phyloP scores from a whole-genome alignment of 53 echinoderm and acorn worm species.

The Mesocentrotus franciscanus region DNA sequence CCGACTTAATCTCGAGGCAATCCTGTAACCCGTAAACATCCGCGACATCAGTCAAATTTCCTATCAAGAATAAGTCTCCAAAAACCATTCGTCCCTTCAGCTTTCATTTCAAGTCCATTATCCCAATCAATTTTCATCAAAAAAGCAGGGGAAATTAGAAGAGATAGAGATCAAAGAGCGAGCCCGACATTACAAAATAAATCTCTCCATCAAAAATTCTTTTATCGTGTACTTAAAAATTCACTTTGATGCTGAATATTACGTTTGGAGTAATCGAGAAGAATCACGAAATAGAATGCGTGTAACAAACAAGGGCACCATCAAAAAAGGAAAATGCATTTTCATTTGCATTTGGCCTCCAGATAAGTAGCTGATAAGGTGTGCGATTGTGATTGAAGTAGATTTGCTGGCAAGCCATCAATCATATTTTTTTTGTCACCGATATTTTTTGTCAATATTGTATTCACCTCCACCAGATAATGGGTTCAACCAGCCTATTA shows the following conservation, averaged over 20 bases:
- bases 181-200: conserved; percentile 31
- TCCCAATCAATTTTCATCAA: conserved; percentile 43
- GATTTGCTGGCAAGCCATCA: conserved; percentile 37
- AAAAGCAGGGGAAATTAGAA: background rate
- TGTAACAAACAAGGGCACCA: background rate
- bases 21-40: background rate
- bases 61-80: background rate
- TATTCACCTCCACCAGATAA: conserved; percentile 32
- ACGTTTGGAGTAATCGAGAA: background rate
- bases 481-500: conserved; percentile 3
- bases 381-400: conserved; percentile 50
- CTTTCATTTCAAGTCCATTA: conserved; percentile 32
- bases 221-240: conserved; percentile 33
- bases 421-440: conserved; percentile 39
- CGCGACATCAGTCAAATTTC: background rate
- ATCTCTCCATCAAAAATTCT: conserved; percentile 34
- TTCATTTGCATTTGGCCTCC: conserved; percentile 29
- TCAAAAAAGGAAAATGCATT: background rate
- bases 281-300: background rate
- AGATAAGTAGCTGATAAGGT: conserved; percentile 54
- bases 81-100: background rate
- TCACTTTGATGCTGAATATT: conserved; percentile 28
- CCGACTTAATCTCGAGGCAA: background rate
- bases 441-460: conserved; percentile 57
- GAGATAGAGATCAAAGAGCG: conserved; percentile 1